These are phyloP conservation scores for Mesocentrotus franciscanus DNA, from an alignment of 53 echinoderm and acorn worm species.

Conservation along the genomic window DNA sequence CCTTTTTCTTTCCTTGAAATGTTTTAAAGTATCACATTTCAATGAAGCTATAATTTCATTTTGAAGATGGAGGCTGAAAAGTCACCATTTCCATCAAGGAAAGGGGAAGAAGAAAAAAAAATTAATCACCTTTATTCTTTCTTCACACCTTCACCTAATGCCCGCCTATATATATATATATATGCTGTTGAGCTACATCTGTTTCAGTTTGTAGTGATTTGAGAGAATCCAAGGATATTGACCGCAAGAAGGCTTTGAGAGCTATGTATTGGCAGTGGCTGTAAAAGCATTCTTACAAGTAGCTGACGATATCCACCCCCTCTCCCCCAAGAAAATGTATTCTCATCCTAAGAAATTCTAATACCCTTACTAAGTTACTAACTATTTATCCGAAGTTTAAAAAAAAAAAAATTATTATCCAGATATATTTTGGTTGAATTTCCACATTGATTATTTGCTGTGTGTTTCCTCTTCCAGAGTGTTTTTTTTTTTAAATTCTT, in stretches of 20 bases:
- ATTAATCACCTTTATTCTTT: not conserved
- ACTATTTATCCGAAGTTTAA: not conserved
- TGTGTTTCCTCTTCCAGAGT: not conserved
- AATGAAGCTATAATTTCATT: not conserved
- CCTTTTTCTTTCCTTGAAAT: not conserved
- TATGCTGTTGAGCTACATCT: not conserved
- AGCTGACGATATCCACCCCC: no score
- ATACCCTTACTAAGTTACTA: not conserved
- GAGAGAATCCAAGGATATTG: not conserved
- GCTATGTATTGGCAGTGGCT: no score
- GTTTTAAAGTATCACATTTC: not conserved
- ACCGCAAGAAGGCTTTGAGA: no score
- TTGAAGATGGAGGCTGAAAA: not conserved
- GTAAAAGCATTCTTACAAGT: no score
- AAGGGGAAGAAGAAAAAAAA: not conserved
- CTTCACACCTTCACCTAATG: not conserved
- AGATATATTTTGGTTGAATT: not conserved
- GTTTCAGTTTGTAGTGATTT: not conserved
- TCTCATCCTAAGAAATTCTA: not conserved
- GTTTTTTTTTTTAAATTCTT: not conserved
- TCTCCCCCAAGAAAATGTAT: not conserved
- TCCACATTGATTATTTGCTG: not conserved
- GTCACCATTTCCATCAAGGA: not conserved
- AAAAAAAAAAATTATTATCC: not conserved
- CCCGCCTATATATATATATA: not conserved